Base-by-base conservation (phyloP, 2,797 vertebrate genomes). In the Myotis myotis region DNA sequence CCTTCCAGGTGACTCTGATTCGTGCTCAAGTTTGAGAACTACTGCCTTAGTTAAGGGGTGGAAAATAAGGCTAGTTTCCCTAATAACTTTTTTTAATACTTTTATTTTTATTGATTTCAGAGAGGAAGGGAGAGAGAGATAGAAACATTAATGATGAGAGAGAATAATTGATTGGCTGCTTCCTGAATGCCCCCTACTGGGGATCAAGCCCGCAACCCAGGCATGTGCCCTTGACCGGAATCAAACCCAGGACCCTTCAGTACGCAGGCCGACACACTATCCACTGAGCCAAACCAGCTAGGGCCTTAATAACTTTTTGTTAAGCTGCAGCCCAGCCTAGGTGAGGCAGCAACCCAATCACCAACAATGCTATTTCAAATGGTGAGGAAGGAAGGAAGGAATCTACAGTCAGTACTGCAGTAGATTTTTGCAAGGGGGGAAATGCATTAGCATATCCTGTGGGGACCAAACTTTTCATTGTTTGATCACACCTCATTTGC, bases 401-500 rank as follows among this genome's bases (percentile, higher is more conserved):
- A 94, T 95, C 89, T 86, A 89, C 70, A 95, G 85, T 95, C 80
- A 91, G 70, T 49, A 89, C 89, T 93, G 71, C 93, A 87, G 96
- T 93, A 95, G 64, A 85, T 97, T 97, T 97, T 97, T 96, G 70
- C 68, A 83, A 55, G 41, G 72, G n/a, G 49, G n/a, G 78, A 91
- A 97, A 97, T 86, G 79, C 97, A 97, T 98, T 97, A 98, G 89
- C 97, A 97, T 96, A 98, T 87, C 97, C 96, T 98, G 96, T 98
- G 98, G 98, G 97, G 98, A 98, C 97, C 98, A 98, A 98, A 98
- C 93, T 98, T 98, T 97, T 96, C 96, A 96, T 96, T 97, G 96
- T 98, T 98, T 98, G 98, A 98, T 98, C 98, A 98, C 95, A 98
- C 93, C 97, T 98, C 97, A 98, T 98, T 98, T 98, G 97, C 98